A percentile compares a stretch with the other conserved stretches of the same genome.
These are phyloP conservation scores for Hippopotamus amphibius DNA, from an alignment of 2,113 vertebrate species.

Conservation along the genomic window DNA sequence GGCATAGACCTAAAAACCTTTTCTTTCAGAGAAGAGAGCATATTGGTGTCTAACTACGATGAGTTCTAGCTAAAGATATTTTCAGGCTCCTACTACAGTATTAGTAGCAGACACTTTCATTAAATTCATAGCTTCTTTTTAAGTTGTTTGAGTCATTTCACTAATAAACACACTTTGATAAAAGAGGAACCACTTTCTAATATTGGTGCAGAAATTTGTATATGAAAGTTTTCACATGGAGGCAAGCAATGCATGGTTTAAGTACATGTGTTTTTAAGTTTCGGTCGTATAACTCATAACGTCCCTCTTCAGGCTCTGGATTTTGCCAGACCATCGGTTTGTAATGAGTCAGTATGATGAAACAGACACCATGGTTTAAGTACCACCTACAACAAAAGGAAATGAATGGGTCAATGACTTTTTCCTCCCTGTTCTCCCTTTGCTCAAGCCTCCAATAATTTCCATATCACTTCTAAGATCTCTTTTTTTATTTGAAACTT, in stretches of 20 bases:
- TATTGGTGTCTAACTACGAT: background rate
- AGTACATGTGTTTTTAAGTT: background rate
- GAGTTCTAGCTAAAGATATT: background rate
- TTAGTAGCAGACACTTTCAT: background rate
- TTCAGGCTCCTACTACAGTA: background rate
- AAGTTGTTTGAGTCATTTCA: background rate
- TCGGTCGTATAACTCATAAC: fast-evolving
- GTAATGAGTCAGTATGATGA: background rate
- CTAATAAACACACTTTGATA: background rate
- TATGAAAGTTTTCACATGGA: background rate
- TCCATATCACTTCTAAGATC: background rate
- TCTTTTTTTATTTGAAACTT: background rate
- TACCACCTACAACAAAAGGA: background rate
- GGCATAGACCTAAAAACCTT: background rate
- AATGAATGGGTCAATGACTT: background rate
- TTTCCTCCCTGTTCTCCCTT: background rate
- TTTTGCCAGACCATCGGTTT: background rate
- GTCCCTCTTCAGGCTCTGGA: background rate
- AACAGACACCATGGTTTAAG: background rate
- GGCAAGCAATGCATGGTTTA: background rate
- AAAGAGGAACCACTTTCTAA: background rate
- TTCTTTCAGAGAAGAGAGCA: background rate
- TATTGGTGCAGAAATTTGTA: background rate
- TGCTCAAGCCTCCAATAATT: constrained; percentile 21
- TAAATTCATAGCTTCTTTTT: background rate